Percentiles rank a stretch among this genome's conserved stretches.
Evolutionary conservation across 2,797 vertebrate genomes (phyloP).

Genomic region (Myripristis jacobus): DNA sequence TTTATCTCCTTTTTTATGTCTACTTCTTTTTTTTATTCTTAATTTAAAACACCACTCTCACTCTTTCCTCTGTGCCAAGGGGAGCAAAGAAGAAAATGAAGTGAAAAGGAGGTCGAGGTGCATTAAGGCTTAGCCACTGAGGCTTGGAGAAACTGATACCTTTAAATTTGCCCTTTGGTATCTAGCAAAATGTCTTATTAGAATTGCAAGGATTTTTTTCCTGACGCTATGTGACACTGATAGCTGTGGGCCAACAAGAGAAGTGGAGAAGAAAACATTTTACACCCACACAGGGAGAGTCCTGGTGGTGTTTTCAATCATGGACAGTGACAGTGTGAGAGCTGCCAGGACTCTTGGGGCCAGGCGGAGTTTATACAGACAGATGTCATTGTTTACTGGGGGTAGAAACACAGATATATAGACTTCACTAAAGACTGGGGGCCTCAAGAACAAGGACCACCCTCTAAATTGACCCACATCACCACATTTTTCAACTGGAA

Average conservation of each 20-base stretch:
- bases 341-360: not conserved
- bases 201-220: not conserved
- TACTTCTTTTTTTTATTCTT: too few species aligned
- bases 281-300: not conserved
- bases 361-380: slow-evolving; percentile 19
- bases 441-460: slow-evolving; percentile 31
- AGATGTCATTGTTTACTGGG: slow-evolving; percentile 18
- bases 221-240: too few species aligned
- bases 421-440: slow-evolving; percentile 22
- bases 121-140: not conserved
- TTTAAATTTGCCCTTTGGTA: not conserved
- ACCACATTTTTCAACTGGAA: slow-evolving; percentile 32
- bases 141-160: not conserved
- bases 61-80: not conserved
- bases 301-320: not conserved
- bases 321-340: not conserved
- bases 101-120: not conserved
- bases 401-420: slow-evolving; percentile 17
- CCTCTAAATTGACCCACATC: slow-evolving; percentile 24
- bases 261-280: not conserved
- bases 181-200: not conserved
- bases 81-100: not conserved
- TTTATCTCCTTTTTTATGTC: too few species aligned
- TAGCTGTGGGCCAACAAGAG: not conserved
- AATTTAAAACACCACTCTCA: too few species aligned